A percentile compares a stretch with the other conserved stretches of the same genome.
Evolutionary conservation across 2,113 vertebrate genomes (phyloP).

Genomic region (Ctenodactylus gundi): DNA sequence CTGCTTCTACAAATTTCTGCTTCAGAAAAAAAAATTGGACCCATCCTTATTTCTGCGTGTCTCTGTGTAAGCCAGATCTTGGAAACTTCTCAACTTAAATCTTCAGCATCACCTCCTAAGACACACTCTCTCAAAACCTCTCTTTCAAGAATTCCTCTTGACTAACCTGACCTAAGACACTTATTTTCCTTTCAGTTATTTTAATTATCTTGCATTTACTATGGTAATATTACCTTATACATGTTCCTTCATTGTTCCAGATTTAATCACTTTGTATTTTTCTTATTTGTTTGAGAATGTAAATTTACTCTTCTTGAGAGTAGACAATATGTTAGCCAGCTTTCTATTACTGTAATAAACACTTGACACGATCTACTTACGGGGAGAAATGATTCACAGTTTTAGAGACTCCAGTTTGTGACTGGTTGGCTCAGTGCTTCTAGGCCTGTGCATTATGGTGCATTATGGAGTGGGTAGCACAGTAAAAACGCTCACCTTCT

Average conservation of each 20-base stretch:
- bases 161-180: background rate
- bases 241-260: background rate
- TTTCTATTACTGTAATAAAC: background rate
- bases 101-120: background rate
- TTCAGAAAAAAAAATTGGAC: background rate
- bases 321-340: background rate
- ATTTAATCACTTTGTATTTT: background rate
- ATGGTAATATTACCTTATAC: background rate
- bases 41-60: background rate
- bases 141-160: background rate
- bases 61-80: background rate
- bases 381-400: background rate
- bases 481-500: background rate
- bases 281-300: background rate
- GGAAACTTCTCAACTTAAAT: background rate
- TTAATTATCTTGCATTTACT: background rate
- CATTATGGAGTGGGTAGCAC: background rate
- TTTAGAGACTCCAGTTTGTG: background rate
- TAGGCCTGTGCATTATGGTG: no score
- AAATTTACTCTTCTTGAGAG: background rate
- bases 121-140: background rate
- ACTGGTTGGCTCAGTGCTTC: background rate
- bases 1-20: background rate
- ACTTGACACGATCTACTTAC: background rate
- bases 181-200: background rate